Evolutionary conservation across 2,888 invertebrate genomes (phyloP), one percentile per base, ranked within the genome.

Genomic region (Maniola hyperantus): DNA sequence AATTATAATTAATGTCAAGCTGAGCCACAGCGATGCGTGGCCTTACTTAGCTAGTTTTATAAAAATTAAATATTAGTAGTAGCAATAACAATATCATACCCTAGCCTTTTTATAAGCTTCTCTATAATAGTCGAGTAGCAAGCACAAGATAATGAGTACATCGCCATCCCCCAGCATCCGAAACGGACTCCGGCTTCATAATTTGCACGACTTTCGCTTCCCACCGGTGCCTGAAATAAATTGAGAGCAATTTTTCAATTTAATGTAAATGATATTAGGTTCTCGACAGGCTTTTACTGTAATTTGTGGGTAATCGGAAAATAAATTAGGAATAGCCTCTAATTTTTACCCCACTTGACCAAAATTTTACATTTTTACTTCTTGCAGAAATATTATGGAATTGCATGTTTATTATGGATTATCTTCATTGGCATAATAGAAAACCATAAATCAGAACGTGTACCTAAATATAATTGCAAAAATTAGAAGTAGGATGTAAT

Each of bases 131-230:
- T 93, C 0, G 99, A 99, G 87, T 99, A 99, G 79, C 97, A 95
- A 13, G 98, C 97, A 81, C 99, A 99, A 0, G 98, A 98, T n/a
- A 99, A 84, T 0, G 98, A 98, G 78, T 97, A 97, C 96, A 97
- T 96, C 0, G 98, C 96, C 99, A 99, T 99, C 34, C 98, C 98
- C 96, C 97, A 97, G 78, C 98, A 99, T 11, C 99, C 99, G 79
- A 98, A 97, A 51, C 98, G 94, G 0, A 99, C 98, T 0, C 99
- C 99, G 48, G 96, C 95, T 83, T 98, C 97, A 81, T 99, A 99
- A 10, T 95, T 89, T 15, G 93, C 90, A 67, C 96, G 94, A 63
- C 93, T 89, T 18, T 84, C 79, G 18, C 94, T 93, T 13, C 96
- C 96, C 54, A 95, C 94, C 0, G 94, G 92, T 69, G 96, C 97